Conservation (phyloP, 64 coral and sea anemone genomes). For the Cladopsammia gracilis region DNA sequence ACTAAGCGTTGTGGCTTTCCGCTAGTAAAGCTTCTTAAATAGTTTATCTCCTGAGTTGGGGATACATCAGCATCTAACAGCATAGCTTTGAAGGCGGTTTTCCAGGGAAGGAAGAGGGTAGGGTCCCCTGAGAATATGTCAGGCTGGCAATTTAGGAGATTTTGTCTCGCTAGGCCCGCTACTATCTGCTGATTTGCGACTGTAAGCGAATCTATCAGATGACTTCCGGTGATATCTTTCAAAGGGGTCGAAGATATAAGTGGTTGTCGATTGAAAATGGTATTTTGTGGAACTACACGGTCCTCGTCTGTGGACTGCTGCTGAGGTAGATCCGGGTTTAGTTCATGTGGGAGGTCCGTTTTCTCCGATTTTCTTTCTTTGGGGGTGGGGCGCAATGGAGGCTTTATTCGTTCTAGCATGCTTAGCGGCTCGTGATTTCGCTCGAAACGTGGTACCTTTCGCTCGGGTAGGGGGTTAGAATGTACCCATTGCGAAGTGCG, state of each 20-base stretch:
- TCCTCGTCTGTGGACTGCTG: not conserved
- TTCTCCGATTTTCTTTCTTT: conserved; percentile 16
- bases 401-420: not conserved
- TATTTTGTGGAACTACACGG: not conserved
- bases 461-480: not conserved
- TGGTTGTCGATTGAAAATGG: conserved; percentile 8
- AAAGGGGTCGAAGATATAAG: conserved; percentile 43
- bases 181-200: conserved; percentile 59
- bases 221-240: conserved; percentile 43
- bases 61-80: conserved; percentile 29
- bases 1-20: conserved; percentile 53
- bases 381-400: too few relatives aligned
- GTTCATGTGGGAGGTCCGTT: not conserved
- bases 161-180: conserved; percentile 61
- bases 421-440: not conserved
- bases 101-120: conserved; percentile 72
- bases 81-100: conserved; percentile 47
- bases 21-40: conserved; percentile 59
- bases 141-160: conserved; percentile 72
- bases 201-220: conserved; percentile 38
- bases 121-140: conserved; percentile 64
- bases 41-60: conserved; percentile 46
- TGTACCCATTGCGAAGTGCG: conserved; percentile 1
- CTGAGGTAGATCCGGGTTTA: not conserved
- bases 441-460: not conserved